Evolutionary conservation across 2,888 invertebrate species (phyloP), one percentile per base, ranked within the genome.

Genomic region (Alloscopus bannaensis): DNA sequence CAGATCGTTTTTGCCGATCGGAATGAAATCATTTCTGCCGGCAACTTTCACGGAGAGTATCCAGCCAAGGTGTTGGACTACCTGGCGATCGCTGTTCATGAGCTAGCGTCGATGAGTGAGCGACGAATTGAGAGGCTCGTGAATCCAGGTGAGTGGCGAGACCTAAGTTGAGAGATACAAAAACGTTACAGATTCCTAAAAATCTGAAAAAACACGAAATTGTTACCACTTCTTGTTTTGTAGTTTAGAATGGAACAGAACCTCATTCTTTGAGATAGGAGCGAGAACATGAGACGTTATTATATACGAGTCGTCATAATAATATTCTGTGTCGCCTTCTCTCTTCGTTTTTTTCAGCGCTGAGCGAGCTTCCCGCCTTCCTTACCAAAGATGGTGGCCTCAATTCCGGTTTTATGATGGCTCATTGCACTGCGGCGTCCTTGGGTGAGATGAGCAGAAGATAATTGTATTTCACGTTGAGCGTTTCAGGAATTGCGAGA

Each of bases 31-130:
- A 91, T 93, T 76, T 92, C 92, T 4, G 92, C 91, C 3, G 93
- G 93, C 57, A 93, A 93, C 87, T 93, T 93, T 87, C 93, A 93
- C 86, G 93, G 92, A 4, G 93, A 93, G 88, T 93, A 93, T 86
- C 92, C 92, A 2, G 92, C 92, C 11, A 93, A 93, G 88, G 91
- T 90, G 1, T 87, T 91, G 65, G 93, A 93, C 86, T 93, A 91
- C 86, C 88, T 93, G 80, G 92, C 92, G 0, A 92, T 93, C 69
- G 92, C 89, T 3, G 90, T 92, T 0, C 91, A 92, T 83, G 93
- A 93, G 87, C 87, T 93, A 83, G 91, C 91, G 20, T 91, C 90
- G 81, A 93, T 93, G 89, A 92, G 92, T 85, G 93, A 93, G 87
- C 87, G 92, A 59, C 87, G 93, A 75, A 90, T 90, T 55, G 92